phyloP scores from a whole-genome alignment of 2,888 invertebrate species.

The Coleophora flavipennella region DNA sequence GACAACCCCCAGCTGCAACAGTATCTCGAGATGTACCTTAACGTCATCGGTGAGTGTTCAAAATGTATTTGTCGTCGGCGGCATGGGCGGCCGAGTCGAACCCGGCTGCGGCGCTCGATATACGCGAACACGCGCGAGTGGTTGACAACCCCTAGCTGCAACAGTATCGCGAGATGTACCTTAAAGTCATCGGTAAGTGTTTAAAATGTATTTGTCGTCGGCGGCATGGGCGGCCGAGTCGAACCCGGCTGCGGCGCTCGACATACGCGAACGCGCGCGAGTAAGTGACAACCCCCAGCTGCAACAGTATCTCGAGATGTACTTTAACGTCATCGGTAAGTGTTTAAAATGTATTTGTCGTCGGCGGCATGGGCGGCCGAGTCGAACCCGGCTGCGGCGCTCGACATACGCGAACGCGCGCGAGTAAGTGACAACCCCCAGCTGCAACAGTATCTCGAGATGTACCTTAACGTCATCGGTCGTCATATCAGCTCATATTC shows the following conservation, averaged over 20 bases:
- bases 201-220: conserved; percentile 84
- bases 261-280: conserved; percentile 78
- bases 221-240: conserved; percentile 82
- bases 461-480: conserved; percentile 84
- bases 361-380: conserved; percentile 81
- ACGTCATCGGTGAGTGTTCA: conserved; percentile 54
- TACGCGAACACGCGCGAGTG: conserved; percentile 77
- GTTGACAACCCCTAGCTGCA: conserved; percentile 71
- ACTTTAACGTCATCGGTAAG: conserved; percentile 80
- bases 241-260: conserved; percentile 79
- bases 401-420: conserved; percentile 79
- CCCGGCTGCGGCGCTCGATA: conserved; percentile 79
- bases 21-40: conserved; percentile 84
- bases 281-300: conserved; percentile 72
- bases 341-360: neutral
- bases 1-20: conserved; percentile 75
- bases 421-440: conserved; percentile 69
- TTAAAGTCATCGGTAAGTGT: conserved; percentile 42
- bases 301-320: conserved; percentile 81
- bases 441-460: conserved; percentile 79
- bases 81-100: conserved; percentile 83
- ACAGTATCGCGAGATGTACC: conserved; percentile 83
- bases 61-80: conserved; percentile 74
- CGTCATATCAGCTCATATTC: conserved; percentile 81
- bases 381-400: conserved; percentile 81